A percentile compares a stretch with the other conserved stretches of the same genome.
Conservation (phyloP, 2,888 invertebrate species). For the Corythucha ciliata region DNA sequence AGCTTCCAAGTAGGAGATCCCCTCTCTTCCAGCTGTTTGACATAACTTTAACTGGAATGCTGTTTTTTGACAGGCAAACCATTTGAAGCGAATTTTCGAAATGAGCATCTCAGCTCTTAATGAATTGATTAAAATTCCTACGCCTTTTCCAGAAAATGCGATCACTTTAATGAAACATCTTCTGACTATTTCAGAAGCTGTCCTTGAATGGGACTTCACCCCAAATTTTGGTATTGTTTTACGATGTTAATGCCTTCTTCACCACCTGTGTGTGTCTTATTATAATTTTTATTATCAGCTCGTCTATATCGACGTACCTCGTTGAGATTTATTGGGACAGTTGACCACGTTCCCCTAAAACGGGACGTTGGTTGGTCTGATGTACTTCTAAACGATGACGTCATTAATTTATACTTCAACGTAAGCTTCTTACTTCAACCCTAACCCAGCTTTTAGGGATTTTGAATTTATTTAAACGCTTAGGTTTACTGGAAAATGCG, state of each 20-base stretch:
- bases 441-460: background rate
- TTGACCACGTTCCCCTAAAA: conserved; percentile 49
- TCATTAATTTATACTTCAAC: conserved; percentile 70
- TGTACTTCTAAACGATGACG: conserved; percentile 61
- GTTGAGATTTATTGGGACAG: conserved; percentile 52
- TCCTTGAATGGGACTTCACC: conserved; percentile 74
- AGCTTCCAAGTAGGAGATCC: too few relatives aligned
- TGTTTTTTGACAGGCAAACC: conserved; percentile 53
- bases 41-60: too few relatives aligned
- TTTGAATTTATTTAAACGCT: conserved; percentile 20
- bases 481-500: conserved; percentile 70
- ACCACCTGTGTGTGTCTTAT: too few relatives aligned
- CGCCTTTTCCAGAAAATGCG: conserved; percentile 45
- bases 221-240: conserved; percentile 37
- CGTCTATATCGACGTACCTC: background rate
- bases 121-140: conserved; percentile 49
- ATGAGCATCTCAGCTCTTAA: conserved; percentile 56
- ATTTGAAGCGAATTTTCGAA: conserved; percentile 70
- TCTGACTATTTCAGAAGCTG: conserved; percentile 65
- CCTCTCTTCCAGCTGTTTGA: too few relatives aligned
- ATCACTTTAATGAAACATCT: conserved; percentile 56
- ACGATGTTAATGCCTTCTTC: background rate
- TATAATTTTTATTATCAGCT: too few relatives aligned
- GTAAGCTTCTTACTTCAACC: conserved; percentile 39
- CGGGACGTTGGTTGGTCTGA: conserved; percentile 63